These are phyloP conservation scores for Agrenia bidenticulata DNA, from an alignment of 2,888 invertebrate species.

Conservation along the genomic window DNA sequence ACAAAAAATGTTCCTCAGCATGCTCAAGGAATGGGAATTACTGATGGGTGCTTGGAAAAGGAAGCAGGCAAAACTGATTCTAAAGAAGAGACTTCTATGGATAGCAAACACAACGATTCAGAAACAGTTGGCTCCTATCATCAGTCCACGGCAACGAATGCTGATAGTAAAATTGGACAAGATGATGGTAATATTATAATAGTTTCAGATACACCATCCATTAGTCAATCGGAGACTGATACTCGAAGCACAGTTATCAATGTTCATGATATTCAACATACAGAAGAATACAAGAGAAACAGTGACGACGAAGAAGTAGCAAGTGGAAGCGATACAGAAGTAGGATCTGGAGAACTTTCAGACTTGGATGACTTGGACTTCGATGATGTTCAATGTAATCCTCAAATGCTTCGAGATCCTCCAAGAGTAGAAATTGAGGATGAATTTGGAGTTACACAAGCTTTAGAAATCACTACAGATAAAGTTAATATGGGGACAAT, in stretches of 20 bases:
- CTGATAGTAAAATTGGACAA: neutral
- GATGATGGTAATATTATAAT: slow-evolving; percentile 1
- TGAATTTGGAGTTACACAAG: slow-evolving; percentile 62
- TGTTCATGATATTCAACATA: slow-evolving; percentile 29
- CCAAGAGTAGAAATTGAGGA: slow-evolving; percentile 74
- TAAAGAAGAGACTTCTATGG: too few relatives aligned
- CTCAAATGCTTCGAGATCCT: slow-evolving; percentile 56
- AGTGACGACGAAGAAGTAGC: slow-evolving; percentile 54
- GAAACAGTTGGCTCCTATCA: too few relatives aligned
- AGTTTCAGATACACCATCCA: slow-evolving; percentile 8
- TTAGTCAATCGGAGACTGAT: slow-evolving; percentile 42
- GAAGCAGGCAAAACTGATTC: too few relatives aligned
- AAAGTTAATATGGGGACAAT: slow-evolving; percentile 62
- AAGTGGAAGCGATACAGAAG: slow-evolving; percentile 36
- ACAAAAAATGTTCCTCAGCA: too few relatives aligned
- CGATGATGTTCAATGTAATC: slow-evolving; percentile 37
- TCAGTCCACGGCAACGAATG: too few relatives aligned
- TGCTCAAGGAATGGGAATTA: too few relatives aligned
- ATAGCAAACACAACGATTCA: too few relatives aligned
- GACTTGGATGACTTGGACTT: slow-evolving; percentile 42
- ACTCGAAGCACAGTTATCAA: slow-evolving; percentile 42
- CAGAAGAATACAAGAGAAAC: slow-evolving; percentile 57
- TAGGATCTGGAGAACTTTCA: slow-evolving; percentile 30
- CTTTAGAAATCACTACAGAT: slow-evolving; percentile 67
- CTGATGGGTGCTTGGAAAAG: too few relatives aligned